Evolutionary conservation across 2,113 vertebrate genomes (phyloP), one percentile per base, ranked within the genome.

Genomic region (Steatornis caripensis): DNA sequence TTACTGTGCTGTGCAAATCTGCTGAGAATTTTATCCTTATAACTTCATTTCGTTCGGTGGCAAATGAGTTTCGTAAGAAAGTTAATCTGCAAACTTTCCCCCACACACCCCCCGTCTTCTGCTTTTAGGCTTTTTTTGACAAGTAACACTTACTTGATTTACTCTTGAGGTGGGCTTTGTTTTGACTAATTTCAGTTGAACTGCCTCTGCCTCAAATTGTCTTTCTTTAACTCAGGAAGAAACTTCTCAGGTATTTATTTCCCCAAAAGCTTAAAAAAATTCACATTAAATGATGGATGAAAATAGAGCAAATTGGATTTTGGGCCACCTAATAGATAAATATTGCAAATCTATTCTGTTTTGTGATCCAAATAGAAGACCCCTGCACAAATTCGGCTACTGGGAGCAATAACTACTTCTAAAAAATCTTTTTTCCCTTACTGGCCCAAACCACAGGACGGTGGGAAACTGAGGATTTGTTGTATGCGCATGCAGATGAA

Each of bases 1-100:
- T 98, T 98, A 98, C 98, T 97, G 98, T 98, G 97, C 98, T 97
- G 97, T 95, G 98, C 95, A 96, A 98, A 97, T 98, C 98, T 98
- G 97, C 97, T 97, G 98, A 98, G 98, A 97, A 97, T 97, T 96
- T 97, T 97, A 97, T 96, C 96, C 97, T 98, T 97, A 98, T 76
- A 94, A 97, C 98, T 98, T 96, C 86, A 58, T 97, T 98, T 98
- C 96, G 55, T 97, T 97, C 78, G 45, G 89, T 62, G 81, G 94
- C 89, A 98, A 98, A 98, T 92, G 96, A 98, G 93, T 93, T 84
- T 75, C 49, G 83, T 93, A 69, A 94, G 82, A 97, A 97, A 96
- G 94, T 94, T 96, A 92, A 93, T 95, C 92, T 90, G 65, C 23
- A 97, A 96, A 96, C 78, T 84, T n/a, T n/a, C n/a, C n/a, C n/a